Conservation (phyloP, 1,140 invertebrate species). For the Anastrepha ludens region DNA sequence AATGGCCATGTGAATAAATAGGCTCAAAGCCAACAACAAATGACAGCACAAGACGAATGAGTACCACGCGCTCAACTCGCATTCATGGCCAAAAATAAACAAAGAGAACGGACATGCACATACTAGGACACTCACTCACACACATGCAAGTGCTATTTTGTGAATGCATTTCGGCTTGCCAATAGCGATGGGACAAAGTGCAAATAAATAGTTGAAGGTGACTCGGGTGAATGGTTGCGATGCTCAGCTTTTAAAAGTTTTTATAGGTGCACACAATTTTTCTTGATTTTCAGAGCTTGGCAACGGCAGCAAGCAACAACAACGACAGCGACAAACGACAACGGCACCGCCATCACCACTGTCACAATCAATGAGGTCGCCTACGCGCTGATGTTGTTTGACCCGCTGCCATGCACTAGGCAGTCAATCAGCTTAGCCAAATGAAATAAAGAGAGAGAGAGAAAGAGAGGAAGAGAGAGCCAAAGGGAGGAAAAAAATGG, state of each 20-base stretch:
- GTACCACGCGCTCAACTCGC: background rate
- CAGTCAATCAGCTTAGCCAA: slow-evolving; percentile 32
- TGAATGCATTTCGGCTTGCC: slow-evolving; percentile 16
- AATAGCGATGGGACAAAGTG: background rate
- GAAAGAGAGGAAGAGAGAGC: background rate
- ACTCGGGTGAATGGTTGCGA: background rate
- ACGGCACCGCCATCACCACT: background rate
- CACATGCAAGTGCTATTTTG: background rate
- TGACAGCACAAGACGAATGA: slow-evolving; percentile 47
- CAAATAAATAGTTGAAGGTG: slow-evolving; percentile 46
- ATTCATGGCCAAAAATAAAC: slow-evolving; percentile 9
- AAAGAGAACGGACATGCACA: background rate
- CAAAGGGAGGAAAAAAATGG: background rate
- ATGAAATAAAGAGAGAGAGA: background rate
- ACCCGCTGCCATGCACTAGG: slow-evolving; percentile 16
- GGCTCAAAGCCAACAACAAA: background rate
- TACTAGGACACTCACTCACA: background rate
- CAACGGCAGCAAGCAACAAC: background rate
- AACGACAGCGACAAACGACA: background rate
- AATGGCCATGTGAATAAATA: slow-evolving; percentile 44
- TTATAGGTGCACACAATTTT: background rate
- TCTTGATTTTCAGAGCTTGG: background rate
- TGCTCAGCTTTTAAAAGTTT: slow-evolving; percentile 13
- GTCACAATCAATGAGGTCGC: slow-evolving; percentile 36
- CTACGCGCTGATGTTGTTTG: slow-evolving; percentile 29